Percentiles rank a stretch among this genome's conserved stretches.
phyloP scores from a whole-genome alignment of 2,888 invertebrate genomes.

The Megastigmus dorsalis region DNA sequence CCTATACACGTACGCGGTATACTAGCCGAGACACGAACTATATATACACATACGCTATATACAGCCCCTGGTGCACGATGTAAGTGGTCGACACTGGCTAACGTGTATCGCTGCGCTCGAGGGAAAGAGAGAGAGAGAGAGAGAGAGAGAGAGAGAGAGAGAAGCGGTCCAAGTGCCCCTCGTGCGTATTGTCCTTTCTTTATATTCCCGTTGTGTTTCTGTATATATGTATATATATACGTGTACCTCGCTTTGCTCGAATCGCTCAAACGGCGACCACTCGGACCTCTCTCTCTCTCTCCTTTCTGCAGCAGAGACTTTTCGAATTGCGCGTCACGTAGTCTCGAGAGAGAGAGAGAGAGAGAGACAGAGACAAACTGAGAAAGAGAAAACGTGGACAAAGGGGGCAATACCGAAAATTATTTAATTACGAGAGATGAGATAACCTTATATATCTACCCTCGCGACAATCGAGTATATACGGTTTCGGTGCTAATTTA shows the following conservation, averaged over 20 bases:
- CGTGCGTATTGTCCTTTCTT: constrained; percentile 13
- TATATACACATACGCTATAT: too few species aligned
- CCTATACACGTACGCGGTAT: background rate
- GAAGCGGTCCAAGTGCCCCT: too few species aligned
- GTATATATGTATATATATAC: background rate
- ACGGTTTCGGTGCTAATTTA: too few species aligned
- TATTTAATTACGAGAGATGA: constrained; percentile 7
- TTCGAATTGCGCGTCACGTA: constrained; percentile 3
- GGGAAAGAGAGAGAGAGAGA: background rate
- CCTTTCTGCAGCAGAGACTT: too few species aligned
- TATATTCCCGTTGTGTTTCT: background rate
- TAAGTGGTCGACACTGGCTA: background rate
- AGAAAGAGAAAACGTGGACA: background rate
- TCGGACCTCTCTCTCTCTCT: too few species aligned
- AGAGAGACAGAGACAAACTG: too few species aligned
- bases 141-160: too few species aligned
- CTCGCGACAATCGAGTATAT: too few species aligned
- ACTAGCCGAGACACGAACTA: too few species aligned
- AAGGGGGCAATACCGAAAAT: too few species aligned
- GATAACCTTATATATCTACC: too few species aligned
- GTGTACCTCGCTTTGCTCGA: background rate
- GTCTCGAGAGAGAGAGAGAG: background rate
- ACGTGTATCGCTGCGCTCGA: background rate
- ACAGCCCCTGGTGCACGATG: background rate
- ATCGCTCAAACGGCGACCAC: background rate